Evolutionary conservation across 2,113 vertebrate genomes (phyloP), one percentile per base, ranked within the genome.

Genomic region (Argyrosomus japonicus): DNA sequence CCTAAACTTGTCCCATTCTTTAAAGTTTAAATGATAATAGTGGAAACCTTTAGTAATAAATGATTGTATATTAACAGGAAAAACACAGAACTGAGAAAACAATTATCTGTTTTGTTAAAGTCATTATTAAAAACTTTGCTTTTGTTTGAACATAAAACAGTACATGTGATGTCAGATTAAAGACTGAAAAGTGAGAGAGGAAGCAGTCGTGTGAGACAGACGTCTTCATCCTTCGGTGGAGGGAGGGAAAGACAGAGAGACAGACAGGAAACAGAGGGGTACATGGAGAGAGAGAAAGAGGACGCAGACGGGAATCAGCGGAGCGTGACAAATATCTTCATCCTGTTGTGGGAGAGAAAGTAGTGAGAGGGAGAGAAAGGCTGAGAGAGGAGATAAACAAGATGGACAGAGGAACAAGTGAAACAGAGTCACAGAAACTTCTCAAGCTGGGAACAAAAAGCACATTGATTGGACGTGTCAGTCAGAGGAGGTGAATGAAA

Each of bases 391-490:
- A 77, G 63, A 81, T 64, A 76, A 81, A 84, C 80, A 83, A 68
- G 50, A 75, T 40, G 77, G 81, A 62, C 73, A 76, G 43, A 78
- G 58, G 27, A 68, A 62, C 21, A 19, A 79, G 72, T 47, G 60
- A 75, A 77, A 87, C 45, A 6, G 63, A 58, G 71, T 64, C 54
- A 81, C 57, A 77, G 73, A 85, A 81, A 70, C 65, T 73, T 83
- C 81, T 83, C 81, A 29, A 47, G 67, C 13, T 2, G 1, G 45
- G 78, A 91, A 93, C 88, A 91, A 93, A 92, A 87, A 92, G 75
- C 77, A 75, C 89, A 89, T 85, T 92, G 91, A 92, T 83, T 1
- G 79, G 77, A 81, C 19, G 27, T 80, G 90, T 91, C 88, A 79
- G 75, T 91, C 83, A 79, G 77, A 2, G 63, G 81, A 86, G 76